phyloP scores from a whole-genome alignment of 2,113 vertebrate genomes.

The Salvator merianae region DNA sequence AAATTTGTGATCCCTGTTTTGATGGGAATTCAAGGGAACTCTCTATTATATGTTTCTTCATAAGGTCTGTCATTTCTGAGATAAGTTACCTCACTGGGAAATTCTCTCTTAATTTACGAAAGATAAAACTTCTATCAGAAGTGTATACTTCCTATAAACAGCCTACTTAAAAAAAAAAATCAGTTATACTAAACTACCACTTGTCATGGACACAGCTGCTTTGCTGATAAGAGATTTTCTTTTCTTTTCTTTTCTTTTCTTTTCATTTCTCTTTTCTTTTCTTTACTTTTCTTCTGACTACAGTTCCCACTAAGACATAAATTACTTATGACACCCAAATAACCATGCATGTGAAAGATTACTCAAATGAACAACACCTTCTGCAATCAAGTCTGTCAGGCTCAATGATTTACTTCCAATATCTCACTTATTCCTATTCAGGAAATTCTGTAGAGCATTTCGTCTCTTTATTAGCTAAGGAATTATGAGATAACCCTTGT shows the following conservation, averaged over 20 bases:
- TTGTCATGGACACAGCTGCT: slow-evolving; percentile 2
- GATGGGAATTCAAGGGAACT: slow-evolving; percentile 31
- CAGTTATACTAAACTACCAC: not conserved
- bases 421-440: slow-evolving; percentile 20
- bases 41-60: slow-evolving; percentile 19
- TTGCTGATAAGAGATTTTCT: not conserved
- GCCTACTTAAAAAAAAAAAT: not conserved
- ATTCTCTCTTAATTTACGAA: slow-evolving; percentile 26
- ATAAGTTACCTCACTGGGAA: slow-evolving; percentile 10
- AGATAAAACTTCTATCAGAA: slow-evolving; percentile 7
- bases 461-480: slow-evolving; percentile 18
- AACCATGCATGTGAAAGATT: not conserved
- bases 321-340: not conserved
- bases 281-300: not conserved
- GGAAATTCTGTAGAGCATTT: not conserved
- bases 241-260: not conserved
- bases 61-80: slow-evolving; percentile 13
- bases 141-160: not conserved
- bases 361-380: slow-evolving; percentile 16
- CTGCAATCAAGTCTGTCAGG: not conserved
- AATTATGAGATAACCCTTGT: slow-evolving; percentile 29
- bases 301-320: not conserved
- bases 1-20: slow-evolving; percentile 3
- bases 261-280: not conserved
- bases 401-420: slow-evolving; percentile 27